Evolutionary conservation across 2,888 invertebrate genomes (phyloP), one percentile per base, ranked within the genome.

Genomic region (Ischnus inquisitorius): DNA sequence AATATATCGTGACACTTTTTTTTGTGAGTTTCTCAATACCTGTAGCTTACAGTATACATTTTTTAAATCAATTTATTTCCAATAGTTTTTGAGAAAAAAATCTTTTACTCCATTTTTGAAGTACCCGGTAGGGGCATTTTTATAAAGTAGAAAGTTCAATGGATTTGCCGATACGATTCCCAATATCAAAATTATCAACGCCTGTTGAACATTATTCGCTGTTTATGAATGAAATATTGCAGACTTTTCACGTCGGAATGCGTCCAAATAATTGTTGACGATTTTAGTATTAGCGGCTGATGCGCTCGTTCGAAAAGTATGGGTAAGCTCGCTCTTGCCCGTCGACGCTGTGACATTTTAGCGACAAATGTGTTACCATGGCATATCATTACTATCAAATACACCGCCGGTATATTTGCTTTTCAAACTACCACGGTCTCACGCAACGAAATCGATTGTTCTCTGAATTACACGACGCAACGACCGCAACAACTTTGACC

Each of bases 171-270:
- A 4, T 34, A 34, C 8, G 34, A 34, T 0, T 8, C 6, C 41
- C 19, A 51, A 72, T n/a, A 43, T 79, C 19, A 3, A 6, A 54
- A 19, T 22, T 16, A 19, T 8, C n/a, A 8, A 51, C 16, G 19
- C 19, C 16, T 51, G 51, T 51, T 16, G 51, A 19, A n/a, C 4
- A 8, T 6, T 16, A 22, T 22, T 54, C 10, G 22, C 22, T 12
- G 34, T 28, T 14, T 12, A 19, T 3, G 28, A 71, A 71, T 72
- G 41, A 64, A 65, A 79, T 51, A 79, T 62, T 28, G 54, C 62
- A 28, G 64, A 8, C 16, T 19, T 41, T n/a, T 65, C 19, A 64
- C 71, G 4, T 62, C 39, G 43, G 28, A n/a, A 19, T 25, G 25
- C 46, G 3, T 68, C 14, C 16, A 65, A 51, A 54, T 28, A 19